Evolutionary conservation across 2,113 vertebrate species (phyloP).

Genomic region (Notiomystis cincta): DNA sequence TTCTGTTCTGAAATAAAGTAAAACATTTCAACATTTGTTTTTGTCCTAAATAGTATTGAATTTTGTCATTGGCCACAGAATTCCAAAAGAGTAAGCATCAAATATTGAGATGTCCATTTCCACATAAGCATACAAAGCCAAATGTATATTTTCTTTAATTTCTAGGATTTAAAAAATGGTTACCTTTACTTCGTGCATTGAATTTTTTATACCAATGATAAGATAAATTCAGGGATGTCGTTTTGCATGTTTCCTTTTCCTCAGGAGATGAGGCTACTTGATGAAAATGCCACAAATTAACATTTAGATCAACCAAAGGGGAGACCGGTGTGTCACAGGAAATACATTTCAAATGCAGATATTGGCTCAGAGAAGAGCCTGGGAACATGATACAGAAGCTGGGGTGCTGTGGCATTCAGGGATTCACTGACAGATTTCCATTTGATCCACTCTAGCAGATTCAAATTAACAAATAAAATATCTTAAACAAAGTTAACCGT

Average conservation of each 20-base stretch:
- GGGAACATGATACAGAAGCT: background rate
- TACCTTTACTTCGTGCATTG: background rate
- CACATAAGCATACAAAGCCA: background rate
- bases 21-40: background rate
- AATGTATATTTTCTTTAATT: background rate
- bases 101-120: background rate
- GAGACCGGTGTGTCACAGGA: background rate
- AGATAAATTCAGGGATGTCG: background rate
- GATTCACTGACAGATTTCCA: background rate
- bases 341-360: background rate
- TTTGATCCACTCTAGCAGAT: background rate
- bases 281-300: background rate
- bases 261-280: background rate
- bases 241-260: background rate
- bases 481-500: background rate
- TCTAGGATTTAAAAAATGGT: background rate
- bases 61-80: background rate
- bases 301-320: background rate
- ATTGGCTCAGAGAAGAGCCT: background rate
- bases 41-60: background rate
- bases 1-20: background rate
- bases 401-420: background rate
- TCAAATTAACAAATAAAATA: background rate
- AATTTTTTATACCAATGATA: background rate
- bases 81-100: background rate